Base-by-base conservation (phyloP, 2,113 vertebrate species). In the Epinephelus moara region DNA sequence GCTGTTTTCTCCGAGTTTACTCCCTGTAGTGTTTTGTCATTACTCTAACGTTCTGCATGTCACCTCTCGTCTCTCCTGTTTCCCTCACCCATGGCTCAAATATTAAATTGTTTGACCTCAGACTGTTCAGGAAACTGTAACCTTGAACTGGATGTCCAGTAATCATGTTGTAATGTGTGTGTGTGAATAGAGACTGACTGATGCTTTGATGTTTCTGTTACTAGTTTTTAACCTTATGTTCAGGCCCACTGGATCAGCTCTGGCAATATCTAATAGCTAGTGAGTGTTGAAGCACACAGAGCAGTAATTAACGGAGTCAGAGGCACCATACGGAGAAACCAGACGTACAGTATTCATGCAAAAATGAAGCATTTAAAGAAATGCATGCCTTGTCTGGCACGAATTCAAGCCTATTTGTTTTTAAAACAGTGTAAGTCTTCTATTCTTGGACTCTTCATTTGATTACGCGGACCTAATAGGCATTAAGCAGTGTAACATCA, bases 361-460 rank as follows among this genome's bases (percentile, higher is more conserved):
- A 71, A 59, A 67, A 23, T 33, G 45, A 45, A 52, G 9, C 8
- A 33, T 25, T 52, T 63, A 49, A 47, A 47, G 37, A 62, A 47
- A 79, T n/a, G 70, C 33, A 61, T 3, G 5, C 33, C 50, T 15
- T 56, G 19, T 50, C 49, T 30, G 18, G 1, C 55, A 45, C 27
- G 9, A 25, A 75, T 30, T 56, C 17, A 60, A 27, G 47, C 21
- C 45, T 42, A 12, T 1, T 37, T 71, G 23, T 45, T 21, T 12
- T 9, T 6, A 42, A 37, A 18, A 70, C 13, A 15, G 18, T 42
- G 12, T 25, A 57, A 49, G 21, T 53, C 30, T 11, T 81, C 59
- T 85, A 81, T 79, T 87, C 59, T 79, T 70, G 76, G 77, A 70
- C 42, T 30, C 33, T 61, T 81, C 30, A 27, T 75, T 79, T 83